These are phyloP conservation scores for Chrysochloris asiatica DNA, from an alignment of 2,113 vertebrate genomes.

Conservation along the genomic window DNA sequence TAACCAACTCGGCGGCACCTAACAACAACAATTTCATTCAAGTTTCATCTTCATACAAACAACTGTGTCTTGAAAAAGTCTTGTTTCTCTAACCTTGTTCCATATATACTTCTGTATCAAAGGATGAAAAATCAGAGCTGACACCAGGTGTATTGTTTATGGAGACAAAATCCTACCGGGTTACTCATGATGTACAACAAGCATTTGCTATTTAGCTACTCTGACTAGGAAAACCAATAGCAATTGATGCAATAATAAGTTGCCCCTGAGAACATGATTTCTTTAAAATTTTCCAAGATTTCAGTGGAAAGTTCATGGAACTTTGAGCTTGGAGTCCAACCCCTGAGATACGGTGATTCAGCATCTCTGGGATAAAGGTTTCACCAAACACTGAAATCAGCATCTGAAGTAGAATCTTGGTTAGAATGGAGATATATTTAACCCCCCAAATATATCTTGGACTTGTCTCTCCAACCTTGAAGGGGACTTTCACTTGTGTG, in stretches of 20 bases:
- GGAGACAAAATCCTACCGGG: constrained; percentile 35
- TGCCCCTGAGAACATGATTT: not conserved
- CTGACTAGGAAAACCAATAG: constrained; percentile 19
- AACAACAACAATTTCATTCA: not conserved
- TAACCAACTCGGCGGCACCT: too few relatives aligned
- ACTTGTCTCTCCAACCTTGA: not conserved
- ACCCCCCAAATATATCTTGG: not conserved
- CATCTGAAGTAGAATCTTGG: not conserved
- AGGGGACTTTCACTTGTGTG: not conserved
- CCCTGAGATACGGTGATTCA: not conserved
- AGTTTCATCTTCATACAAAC: constrained; percentile 5
- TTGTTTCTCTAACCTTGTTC: constrained; percentile 11
- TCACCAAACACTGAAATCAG: constrained; percentile 6
- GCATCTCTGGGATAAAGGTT: not conserved
- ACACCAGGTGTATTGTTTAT: constrained; percentile 70
- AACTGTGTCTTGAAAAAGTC: not conserved
- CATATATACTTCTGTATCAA: constrained; percentile 38
- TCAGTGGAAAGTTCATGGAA: not conserved
- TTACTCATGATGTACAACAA: not conserved
- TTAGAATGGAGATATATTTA: not conserved
- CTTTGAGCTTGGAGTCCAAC: not conserved
- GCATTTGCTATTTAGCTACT: constrained; percentile 19
- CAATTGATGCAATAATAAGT: not conserved
- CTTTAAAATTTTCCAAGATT: constrained; percentile 21
- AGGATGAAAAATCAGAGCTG: constrained; percentile 65